Evolutionary conservation across 2,888 invertebrate genomes (phyloP).

Genomic region (Sthenelais limicola): DNA sequence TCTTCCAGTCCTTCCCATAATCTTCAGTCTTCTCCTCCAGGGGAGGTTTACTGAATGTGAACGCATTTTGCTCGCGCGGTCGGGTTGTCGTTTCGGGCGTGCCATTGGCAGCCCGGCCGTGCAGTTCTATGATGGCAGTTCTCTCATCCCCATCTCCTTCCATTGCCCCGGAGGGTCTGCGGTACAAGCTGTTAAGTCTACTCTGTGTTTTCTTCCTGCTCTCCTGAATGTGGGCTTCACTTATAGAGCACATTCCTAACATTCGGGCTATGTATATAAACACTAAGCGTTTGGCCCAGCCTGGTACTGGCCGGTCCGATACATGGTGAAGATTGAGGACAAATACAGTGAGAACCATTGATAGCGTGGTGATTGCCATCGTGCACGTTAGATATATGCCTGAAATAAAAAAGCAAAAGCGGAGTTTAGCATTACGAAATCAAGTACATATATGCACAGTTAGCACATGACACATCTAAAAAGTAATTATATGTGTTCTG

Average conservation of each 20-base stretch:
- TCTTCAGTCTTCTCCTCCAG: conserved; percentile 35
- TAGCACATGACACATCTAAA: too few relatives aligned
- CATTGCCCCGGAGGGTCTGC: background rate
- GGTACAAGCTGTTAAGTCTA: conserved; percentile 37
- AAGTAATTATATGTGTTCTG: too few relatives aligned
- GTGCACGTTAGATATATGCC: conserved; percentile 55
- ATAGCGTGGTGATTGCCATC: conserved; percentile 55
- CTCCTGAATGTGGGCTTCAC: conserved; percentile 17
- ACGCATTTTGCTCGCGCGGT: background rate
- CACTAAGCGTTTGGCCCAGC: conserved; percentile 45
- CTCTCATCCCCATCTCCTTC: conserved; percentile 18
- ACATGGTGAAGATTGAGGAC: conserved; percentile 54
- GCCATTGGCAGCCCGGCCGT: conserved; percentile 23
- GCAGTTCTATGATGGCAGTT: conserved; percentile 39
- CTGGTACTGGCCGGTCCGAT: conserved; percentile 53
- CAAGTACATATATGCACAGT: too few relatives aligned
- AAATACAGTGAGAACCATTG: conserved; percentile 55
- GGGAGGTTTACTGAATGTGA: conserved; percentile 27
- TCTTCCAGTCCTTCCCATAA: conserved; percentile 39
- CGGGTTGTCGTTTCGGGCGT: conserved; percentile 2
- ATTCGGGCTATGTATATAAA: conserved; percentile 44
- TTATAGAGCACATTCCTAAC: conserved; percentile 42
- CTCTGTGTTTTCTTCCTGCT: conserved; percentile 22
- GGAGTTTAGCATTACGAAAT: too few relatives aligned
- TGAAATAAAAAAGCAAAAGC: conserved; percentile 40